Percentiles rank a stretch among this genome's conserved stretches.
These are phyloP conservation scores for Brachystomella parvula DNA, from an alignment of 1,140 invertebrate species.

Conservation along the genomic window DNA sequence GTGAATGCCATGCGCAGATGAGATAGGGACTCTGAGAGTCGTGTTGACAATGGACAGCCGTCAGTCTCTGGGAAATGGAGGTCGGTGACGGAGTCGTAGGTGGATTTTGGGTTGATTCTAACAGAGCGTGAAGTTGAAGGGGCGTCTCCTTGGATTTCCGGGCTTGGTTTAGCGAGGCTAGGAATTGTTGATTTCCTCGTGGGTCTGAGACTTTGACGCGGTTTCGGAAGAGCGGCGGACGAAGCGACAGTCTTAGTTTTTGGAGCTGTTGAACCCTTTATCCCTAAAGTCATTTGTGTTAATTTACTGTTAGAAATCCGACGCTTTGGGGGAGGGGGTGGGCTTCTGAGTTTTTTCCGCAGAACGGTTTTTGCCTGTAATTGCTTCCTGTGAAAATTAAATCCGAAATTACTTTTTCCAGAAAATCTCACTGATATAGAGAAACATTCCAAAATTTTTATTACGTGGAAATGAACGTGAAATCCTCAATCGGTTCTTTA, in stretches of 20 bases:
- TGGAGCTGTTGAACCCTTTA: not conserved
- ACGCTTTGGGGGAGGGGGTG: not conserved
- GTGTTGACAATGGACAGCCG: not conserved
- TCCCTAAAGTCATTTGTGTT: not conserved
- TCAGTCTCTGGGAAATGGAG: not conserved
- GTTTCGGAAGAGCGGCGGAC: not conserved
- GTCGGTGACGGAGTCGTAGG: not conserved
- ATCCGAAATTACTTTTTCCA: not conserved
- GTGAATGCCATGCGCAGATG: conserved; percentile 15
- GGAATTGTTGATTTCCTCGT: not conserved
- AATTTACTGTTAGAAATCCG: not conserved
- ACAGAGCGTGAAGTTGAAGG: not conserved
- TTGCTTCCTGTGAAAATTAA: conserved; percentile 13
- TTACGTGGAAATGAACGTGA: not conserved
- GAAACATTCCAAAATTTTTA: not conserved
- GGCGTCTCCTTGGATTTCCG: not conserved
- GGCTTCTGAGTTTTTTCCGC: conserved; percentile 29
- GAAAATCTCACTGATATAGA: not conserved
- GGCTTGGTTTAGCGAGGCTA: not conserved
- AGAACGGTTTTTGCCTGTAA: conserved; percentile 22
- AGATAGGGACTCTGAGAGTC: not conserved
- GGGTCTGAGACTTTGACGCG: not conserved
- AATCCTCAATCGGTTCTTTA: not conserved
- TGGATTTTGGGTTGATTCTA: not conserved
- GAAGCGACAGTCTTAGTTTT: not conserved